Conservation (phyloP, 2,888 invertebrate species). For the Andrena praecox region DNA sequence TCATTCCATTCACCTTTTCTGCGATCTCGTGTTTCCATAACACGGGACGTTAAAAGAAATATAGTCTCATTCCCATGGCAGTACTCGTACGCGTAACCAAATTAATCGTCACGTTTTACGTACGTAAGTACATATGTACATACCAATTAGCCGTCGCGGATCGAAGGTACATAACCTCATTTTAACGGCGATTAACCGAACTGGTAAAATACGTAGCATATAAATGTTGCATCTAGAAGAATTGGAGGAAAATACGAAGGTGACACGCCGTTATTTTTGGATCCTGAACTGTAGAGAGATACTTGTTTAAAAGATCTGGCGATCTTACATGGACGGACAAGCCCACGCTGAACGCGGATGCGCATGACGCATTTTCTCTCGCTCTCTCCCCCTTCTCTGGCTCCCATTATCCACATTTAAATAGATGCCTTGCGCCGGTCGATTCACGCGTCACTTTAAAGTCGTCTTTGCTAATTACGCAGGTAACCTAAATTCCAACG, state of each 20-base stretch:
- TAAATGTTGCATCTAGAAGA: slow-evolving; percentile 22
- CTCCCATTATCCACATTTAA: slow-evolving; percentile 58
- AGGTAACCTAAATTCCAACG: slow-evolving; percentile 51
- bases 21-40: not conserved
- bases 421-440: slow-evolving; percentile 49
- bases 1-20: not conserved
- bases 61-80: not conserved
- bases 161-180: slow-evolving; percentile 16
- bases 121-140: not conserved
- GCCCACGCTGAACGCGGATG: slow-evolving; percentile 40
- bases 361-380: slow-evolving; percentile 13
- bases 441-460: slow-evolving; percentile 51
- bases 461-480: slow-evolving; percentile 57
- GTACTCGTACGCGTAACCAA: not conserved
- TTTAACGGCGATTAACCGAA: slow-evolving; percentile 11
- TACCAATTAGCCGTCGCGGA: not conserved
- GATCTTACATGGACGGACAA: slow-evolving; percentile 40
- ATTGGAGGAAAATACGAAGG: slow-evolving; percentile 65
- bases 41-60: not conserved
- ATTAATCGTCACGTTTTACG: not conserved
- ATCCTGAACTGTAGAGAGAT: slow-evolving; percentile 51
- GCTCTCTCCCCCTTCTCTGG: slow-evolving; percentile 8
- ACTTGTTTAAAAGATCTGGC: slow-evolving; percentile 64
- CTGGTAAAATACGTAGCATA: not conserved
- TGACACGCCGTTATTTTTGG: slow-evolving; percentile 74